Percentiles rank a stretch among this genome's conserved stretches.
These are phyloP conservation scores for Tribolium madens DNA, from an alignment of 1,140 invertebrate species.

Conservation along the genomic window DNA sequence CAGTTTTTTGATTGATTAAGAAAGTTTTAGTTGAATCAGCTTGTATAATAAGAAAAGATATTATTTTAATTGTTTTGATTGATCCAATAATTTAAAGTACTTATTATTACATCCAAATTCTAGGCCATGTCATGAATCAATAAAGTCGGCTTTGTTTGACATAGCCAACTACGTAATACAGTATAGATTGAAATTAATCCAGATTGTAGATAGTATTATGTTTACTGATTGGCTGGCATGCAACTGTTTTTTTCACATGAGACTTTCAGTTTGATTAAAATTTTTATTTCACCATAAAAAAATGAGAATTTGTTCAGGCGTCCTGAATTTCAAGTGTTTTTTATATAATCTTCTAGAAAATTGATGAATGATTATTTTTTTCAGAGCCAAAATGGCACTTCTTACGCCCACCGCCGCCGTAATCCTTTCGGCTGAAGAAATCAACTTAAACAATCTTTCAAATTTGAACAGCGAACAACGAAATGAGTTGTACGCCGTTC, in stretches of 20 bases:
- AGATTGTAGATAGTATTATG: background rate
- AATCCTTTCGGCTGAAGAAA: constrained; percentile 53
- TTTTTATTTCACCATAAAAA: no score
- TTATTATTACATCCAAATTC: no score
- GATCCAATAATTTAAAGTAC: no score
- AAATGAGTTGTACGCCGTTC: constrained; percentile 61
- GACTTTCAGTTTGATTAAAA: background rate
- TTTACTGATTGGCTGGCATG: background rate
- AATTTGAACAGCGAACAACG: constrained; percentile 52
- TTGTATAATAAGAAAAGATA: no score
- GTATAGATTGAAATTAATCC: background rate
- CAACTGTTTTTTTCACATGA: background rate
- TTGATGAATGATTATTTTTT: constrained; percentile 55
- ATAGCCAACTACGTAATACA: constrained; percentile 14
- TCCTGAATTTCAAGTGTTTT: background rate
- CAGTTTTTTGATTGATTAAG: no score
- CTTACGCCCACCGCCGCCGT: constrained; percentile 51
- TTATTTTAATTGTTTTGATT: no score
- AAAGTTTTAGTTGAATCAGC: no score
- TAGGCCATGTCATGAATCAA: background rate
- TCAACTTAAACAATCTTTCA: constrained; percentile 58
- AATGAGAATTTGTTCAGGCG: no score
- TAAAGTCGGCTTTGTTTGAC: background rate
- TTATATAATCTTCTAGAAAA: no score
- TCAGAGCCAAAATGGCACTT: constrained; percentile 63